Percentiles rank a stretch among this genome's conserved stretches.
phyloP scores from a whole-genome alignment of 35 echinoderm and acorn worm genomes.

The Lytechinus pictus region DNA sequence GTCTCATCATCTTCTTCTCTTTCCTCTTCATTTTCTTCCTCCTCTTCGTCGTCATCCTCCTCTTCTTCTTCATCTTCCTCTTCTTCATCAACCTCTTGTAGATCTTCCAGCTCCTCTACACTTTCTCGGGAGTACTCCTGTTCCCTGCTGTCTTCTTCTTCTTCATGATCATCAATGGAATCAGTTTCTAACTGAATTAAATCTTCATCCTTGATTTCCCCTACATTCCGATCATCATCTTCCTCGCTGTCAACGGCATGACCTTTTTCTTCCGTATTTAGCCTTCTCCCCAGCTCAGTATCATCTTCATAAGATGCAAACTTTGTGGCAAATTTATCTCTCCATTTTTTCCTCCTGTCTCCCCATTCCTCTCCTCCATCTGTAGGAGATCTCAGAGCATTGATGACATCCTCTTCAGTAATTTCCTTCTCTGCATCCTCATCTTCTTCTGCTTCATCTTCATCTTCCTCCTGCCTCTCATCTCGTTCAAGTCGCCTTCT shows the following conservation, averaged over 20 bases:
- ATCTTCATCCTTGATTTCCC: background rate
- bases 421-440: background rate
- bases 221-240: background rate
- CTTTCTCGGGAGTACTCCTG: background rate
- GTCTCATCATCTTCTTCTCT: background rate
- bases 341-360: constrained; percentile 62
- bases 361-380: constrained; percentile 27
- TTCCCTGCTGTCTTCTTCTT: background rate
- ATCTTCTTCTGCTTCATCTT: background rate
- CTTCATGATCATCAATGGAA: background rate
- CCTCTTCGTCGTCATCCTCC: constrained; percentile 4
- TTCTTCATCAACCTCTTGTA: background rate
- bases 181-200: background rate
- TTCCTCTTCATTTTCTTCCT: constrained; percentile 51
- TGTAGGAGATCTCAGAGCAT: background rate
- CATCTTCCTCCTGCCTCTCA: constrained; percentile 7
- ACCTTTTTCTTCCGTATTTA: background rate
- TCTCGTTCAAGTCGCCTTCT: background rate
- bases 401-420: constrained; percentile 55
- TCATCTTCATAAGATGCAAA: constrained; percentile 80
- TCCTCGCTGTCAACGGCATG: background rate
- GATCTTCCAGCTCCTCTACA: background rate
- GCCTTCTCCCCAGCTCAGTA: constrained; percentile 37
- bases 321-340: constrained; percentile 57
- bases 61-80: constrained; percentile 47